Evolutionary conservation across 1,140 invertebrate species (phyloP).

Genomic region (Lasioglossum albipes): DNA sequence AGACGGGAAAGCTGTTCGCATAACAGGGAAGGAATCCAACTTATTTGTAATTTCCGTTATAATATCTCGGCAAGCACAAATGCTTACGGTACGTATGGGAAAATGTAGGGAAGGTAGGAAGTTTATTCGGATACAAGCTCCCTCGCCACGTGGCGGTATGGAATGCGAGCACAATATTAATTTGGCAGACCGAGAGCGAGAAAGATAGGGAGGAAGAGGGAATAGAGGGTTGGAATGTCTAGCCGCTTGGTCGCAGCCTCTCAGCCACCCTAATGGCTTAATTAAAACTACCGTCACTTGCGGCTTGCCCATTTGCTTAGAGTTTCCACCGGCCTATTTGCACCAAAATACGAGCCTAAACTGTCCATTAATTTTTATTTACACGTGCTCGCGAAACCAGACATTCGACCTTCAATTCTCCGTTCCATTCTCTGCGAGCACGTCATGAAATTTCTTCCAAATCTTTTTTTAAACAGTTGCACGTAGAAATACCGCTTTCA

Average conservation of each 20-base stretch:
- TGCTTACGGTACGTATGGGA: background rate
- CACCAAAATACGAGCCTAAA: constrained; percentile 10
- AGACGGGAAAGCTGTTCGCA: background rate
- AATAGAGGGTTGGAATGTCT: constrained; percentile 64
- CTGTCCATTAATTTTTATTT: constrained; percentile 28
- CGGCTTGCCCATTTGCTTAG: constrained; percentile 51
- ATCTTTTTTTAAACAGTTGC: no score
- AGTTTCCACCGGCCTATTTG: constrained; percentile 45
- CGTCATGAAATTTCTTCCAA: no score
- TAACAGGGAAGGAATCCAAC: background rate
- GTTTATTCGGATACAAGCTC: constrained; percentile 46
- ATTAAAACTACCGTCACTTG: constrained; percentile 79
- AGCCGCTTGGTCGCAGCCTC: constrained; percentile 72
- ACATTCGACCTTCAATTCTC: constrained; percentile 5
- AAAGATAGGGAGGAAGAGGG: constrained; percentile 4
- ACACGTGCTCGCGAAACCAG: background rate
- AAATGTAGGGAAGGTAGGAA: constrained; percentile 13
- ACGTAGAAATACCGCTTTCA: no score
- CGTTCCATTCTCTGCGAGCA: no score
- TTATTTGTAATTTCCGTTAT: constrained; percentile 24
- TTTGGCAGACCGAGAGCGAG: constrained; percentile 71
- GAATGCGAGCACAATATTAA: constrained; percentile 75
- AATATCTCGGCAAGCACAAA: constrained; percentile 18
- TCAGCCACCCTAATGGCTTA: constrained; percentile 79
- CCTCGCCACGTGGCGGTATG: constrained; percentile 44